These are phyloP conservation scores for Lacanobia wlatinum DNA, from an alignment of 2,888 invertebrate genomes.

Conservation along the genomic window DNA sequence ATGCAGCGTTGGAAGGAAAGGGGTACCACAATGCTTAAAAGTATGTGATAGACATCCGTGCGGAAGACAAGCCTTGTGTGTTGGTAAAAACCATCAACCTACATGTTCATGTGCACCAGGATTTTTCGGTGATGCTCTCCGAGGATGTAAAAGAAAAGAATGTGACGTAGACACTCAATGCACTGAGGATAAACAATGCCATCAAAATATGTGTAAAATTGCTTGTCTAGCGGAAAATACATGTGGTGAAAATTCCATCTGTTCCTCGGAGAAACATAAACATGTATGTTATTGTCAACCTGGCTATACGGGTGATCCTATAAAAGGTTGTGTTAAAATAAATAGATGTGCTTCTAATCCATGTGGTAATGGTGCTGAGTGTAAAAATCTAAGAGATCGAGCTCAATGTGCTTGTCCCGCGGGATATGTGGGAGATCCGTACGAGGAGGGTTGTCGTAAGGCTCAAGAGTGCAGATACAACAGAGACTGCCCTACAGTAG, in stretches of 20 bases:
- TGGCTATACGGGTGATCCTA: conserved; percentile 95
- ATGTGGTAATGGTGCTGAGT: conserved; percentile 95
- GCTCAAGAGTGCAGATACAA: conserved; percentile 95
- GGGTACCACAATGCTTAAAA: conserved; percentile 94
- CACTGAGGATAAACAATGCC: conserved; percentile 95
- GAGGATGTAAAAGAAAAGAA: conserved; percentile 95
- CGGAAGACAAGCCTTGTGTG: conserved; percentile 96
- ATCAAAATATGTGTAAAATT: conserved; percentile 95
- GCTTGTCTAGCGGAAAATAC: conserved; percentile 96
- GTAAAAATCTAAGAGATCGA: conserved; percentile 95
- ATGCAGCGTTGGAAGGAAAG: conserved; percentile 92
- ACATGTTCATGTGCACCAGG: conserved; percentile 95
- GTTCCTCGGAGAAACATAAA: conserved; percentile 95
- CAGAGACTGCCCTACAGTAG: conserved; percentile 95
- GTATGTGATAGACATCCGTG: conserved; percentile 94
- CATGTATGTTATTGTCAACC: conserved; percentile 95
- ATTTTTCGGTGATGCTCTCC: conserved; percentile 95
- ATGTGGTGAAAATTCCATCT: conserved; percentile 96
- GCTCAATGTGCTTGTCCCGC: conserved; percentile 95
- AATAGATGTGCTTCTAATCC: conserved; percentile 95
- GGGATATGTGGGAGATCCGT: conserved; percentile 96
- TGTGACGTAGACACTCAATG: conserved; percentile 94
- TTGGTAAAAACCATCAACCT: conserved; percentile 93
- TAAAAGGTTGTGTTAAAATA: conserved; percentile 93
- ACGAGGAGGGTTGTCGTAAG: conserved; percentile 95